Percentiles rank a stretch among this genome's conserved stretches.
Conservation (phyloP, 2,797 vertebrate species). For the Rhodeus uyekii region DNA sequence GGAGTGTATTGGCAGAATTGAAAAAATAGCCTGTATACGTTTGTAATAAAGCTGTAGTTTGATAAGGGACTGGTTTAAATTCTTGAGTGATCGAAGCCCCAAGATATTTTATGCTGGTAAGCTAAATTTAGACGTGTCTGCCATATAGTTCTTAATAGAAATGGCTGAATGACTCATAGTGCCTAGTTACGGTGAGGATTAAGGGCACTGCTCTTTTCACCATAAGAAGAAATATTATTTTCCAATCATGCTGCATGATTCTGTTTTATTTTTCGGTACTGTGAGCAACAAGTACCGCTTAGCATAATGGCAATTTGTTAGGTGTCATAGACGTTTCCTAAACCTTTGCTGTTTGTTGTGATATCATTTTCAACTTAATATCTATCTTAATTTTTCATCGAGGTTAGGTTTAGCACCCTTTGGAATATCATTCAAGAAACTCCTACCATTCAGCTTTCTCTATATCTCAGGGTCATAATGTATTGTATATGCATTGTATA, state of each 20-base stretch:
- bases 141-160: neutral
- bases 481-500: neutral
- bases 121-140: constrained; percentile 13
- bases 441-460: neutral
- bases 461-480: neutral
- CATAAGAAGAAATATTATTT: constrained; percentile 8
- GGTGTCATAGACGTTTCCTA: neutral
- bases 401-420: neutral
- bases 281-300: neutral
- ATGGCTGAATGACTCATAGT: constrained; percentile 5
- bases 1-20: neutral
- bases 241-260: neutral
- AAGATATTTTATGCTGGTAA: neutral
- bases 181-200: neutral
- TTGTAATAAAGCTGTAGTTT: neutral
- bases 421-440: neutral
- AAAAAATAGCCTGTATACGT: neutral
- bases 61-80: neutral
- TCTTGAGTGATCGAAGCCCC: neutral
- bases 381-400: neutral
- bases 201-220: neutral
- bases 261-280: neutral
- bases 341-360: neutral
- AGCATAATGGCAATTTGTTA: neutral
- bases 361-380: neutral